Conservation (phyloP, 1,140 invertebrate species). For the Sycophila sp. region DNA sequence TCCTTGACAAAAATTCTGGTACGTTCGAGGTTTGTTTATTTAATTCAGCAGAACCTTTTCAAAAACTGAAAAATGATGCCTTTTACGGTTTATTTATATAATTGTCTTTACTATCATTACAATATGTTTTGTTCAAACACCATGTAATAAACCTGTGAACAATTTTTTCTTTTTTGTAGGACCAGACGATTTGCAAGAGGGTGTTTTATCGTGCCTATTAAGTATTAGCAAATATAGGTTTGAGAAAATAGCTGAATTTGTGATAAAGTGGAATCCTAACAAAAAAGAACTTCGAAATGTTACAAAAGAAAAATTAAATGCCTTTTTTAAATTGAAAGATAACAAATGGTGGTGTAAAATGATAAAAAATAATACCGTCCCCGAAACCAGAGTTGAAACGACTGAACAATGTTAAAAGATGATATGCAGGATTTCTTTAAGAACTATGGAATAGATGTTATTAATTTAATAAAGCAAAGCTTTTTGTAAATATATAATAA, state of each 20-base stretch:
- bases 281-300: conserved; percentile 35
- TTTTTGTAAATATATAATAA: conserved; percentile 37
- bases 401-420: too few species aligned
- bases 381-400: too few species aligned
- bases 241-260: conserved; percentile 32
- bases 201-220: conserved; percentile 52
- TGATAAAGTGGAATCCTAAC: conserved; percentile 53
- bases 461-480: too few species aligned
- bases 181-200: conserved; percentile 53
- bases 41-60: not conserved
- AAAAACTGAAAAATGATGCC: too few species aligned
- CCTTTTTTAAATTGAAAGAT: conserved; percentile 40
- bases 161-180: conserved; percentile 38
- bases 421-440: too few species aligned
- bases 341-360: conserved; percentile 43
- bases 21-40: conserved; percentile 11
- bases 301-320: conserved; percentile 45
- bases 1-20: conserved; percentile 50
- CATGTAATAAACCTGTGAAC: not conserved
- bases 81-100: too few species aligned
- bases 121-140: not conserved
- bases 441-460: too few species aligned
- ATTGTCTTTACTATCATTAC: not conserved
- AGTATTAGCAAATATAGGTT: conserved; percentile 48
- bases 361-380: too few species aligned